Evolutionary conservation across 2,797 vertebrate genomes (phyloP), one percentile per base, ranked within the genome.

Genomic region (Pseudochaenichthys georgianus): DNA sequence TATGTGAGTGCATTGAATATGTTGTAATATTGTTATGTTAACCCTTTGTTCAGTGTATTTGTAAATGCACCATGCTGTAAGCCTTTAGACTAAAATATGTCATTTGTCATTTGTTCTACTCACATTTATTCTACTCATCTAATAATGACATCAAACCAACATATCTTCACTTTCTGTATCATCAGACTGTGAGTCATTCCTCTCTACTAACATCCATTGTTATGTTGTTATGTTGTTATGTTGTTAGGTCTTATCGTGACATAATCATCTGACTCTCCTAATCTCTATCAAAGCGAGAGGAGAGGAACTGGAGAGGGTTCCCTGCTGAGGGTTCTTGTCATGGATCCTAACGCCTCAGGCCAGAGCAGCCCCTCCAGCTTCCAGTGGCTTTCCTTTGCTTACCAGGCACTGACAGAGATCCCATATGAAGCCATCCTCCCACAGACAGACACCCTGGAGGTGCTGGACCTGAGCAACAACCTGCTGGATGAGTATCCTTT

Each of bases 401-500:
- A 96, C 85, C 94, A 93, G 85, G 64, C 77, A 60, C 92, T 96
- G n/a, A 74, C 87, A 13, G 94, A 96, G 75, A 93, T 96, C 63
- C 95, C 95, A 3, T 95, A 95, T 66, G 89, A 93, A 7, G 5
- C 43, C 67, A 95, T 96, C 3, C 81, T 95, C 4, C 75, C 83
- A 0, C 92, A 93, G 80, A 88, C 72, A 0, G 81, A 92, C 42
- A 87, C 83, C 0, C 89, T 95, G 62, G 92, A 95, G 87, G 93
- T 95, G 52, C 80, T 95, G 88, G 95, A 95, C 81, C 91, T 96
- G 65, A 95, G 95, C 43, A 93, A 94, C 87, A 96, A 96, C 67
- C 47, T 92, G 60, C 88, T 96, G 76, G 85, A 94, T 31, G 95
- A 96, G 95, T 95, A 96, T 95, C 94, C 94, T 95, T 95, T 78